These are phyloP conservation scores for Chaetogeoica ovagalla DNA, from an alignment of 2,888 invertebrate species.

Conservation along the genomic window DNA sequence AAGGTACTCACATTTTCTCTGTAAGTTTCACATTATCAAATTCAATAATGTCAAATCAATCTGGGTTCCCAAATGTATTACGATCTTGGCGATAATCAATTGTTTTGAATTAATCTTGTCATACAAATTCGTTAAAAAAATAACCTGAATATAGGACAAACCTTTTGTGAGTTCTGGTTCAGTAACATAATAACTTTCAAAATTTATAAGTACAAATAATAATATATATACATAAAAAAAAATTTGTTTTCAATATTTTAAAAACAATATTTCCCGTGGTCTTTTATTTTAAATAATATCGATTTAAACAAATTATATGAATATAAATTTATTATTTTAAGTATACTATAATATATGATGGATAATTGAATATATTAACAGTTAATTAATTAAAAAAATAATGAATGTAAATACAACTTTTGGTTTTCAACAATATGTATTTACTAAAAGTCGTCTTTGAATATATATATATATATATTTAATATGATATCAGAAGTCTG, in stretches of 20 bases:
- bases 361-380: too few species aligned
- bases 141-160: slow-evolving; percentile 5
- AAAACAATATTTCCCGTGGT: background rate
- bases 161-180: slow-evolving; percentile 61
- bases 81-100: slow-evolving; percentile 61
- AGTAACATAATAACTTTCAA: slow-evolving; percentile 86
- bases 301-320: background rate
- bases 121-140: slow-evolving; percentile 18
- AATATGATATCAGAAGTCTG: background rate
- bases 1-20: slow-evolving; percentile 89
- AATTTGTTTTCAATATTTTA: background rate
- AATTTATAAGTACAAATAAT: slow-evolving; percentile 45
- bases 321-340: background rate
- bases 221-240: background rate
- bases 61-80: slow-evolving; percentile 86
- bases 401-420: too few species aligned
- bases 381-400: too few species aligned
- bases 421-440: too few species aligned
- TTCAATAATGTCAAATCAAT: slow-evolving; percentile 85
- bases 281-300: background rate
- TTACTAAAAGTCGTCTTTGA: too few species aligned
- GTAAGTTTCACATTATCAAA: slow-evolving; percentile 90
- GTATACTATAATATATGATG: background rate
- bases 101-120: background rate
- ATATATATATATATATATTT: too few species aligned